phyloP scores from a whole-genome alignment of 2,888 invertebrate species.

The Celastrina argiolus region DNA sequence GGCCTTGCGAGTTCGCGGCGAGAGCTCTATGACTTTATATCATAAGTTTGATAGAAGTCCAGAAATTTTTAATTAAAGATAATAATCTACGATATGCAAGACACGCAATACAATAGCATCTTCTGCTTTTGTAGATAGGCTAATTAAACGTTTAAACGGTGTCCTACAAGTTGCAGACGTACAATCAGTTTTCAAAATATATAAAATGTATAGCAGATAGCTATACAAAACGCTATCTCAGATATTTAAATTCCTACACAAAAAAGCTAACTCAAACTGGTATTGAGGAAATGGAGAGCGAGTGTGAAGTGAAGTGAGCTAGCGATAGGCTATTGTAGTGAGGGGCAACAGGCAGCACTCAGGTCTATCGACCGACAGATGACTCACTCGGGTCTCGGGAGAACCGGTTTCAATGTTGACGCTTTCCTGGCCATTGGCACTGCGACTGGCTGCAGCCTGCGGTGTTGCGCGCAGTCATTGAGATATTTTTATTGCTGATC shows the following conservation, averaged over 20 bases:
- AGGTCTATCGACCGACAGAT: slow-evolving; percentile 18
- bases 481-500: too few relatives aligned
- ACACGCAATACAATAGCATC: background rate
- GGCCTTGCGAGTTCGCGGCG: slow-evolving; percentile 7
- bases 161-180: background rate
- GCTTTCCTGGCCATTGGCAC: slow-evolving; percentile 12
- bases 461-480: background rate
- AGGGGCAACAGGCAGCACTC: background rate
- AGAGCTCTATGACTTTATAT: slow-evolving; percentile 9
- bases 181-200: too few relatives aligned
- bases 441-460: background rate
- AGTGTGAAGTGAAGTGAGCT: background rate
- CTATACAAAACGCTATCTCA: background rate
- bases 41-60: background rate
- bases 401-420: slow-evolving; percentile 15
- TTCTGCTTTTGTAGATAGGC: background rate
- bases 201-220: too few relatives aligned
- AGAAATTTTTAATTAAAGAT: background rate
- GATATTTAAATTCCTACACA: background rate
- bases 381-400: slow-evolving; percentile 8
- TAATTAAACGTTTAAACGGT: background rate
- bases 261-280: background rate
- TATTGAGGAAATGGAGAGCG: background rate
- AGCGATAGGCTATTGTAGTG: slow-evolving; percentile 8
- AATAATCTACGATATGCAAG: background rate